Percentiles rank a stretch among this genome's conserved stretches.
These are phyloP conservation scores for Drosophila neoperkinsi DNA, from an alignment of 2,888 invertebrate genomes.

Conservation along the genomic window DNA sequence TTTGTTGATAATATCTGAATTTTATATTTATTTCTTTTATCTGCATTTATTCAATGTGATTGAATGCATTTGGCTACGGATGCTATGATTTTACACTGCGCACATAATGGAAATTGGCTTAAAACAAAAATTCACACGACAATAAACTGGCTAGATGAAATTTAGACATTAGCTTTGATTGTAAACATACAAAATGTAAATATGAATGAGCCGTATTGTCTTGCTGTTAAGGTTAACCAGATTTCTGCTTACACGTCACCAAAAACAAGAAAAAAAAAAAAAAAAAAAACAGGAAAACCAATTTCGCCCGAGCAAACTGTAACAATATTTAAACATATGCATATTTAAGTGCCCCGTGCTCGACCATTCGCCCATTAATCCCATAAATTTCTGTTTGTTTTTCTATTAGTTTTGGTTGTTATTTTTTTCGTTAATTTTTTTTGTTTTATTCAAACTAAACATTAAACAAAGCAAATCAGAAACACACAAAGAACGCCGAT, in stretches of 20 bases:
- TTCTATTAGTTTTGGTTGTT: slow-evolving; percentile 9
- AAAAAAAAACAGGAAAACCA: slow-evolving; percentile 51
- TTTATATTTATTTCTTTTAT: slow-evolving; percentile 14
- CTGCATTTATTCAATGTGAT: slow-evolving; percentile 43
- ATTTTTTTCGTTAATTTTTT: slow-evolving; percentile 16
- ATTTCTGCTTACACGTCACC: slow-evolving; percentile 51
- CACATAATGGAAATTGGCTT: slow-evolving; percentile 21
- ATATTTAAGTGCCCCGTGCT: slow-evolving; percentile 44
- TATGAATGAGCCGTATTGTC: slow-evolving; percentile 39
- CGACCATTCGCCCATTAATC: slow-evolving; percentile 53
- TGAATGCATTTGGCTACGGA: slow-evolving; percentile 34
- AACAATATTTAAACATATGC: slow-evolving; percentile 55
- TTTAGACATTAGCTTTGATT: slow-evolving; percentile 39
- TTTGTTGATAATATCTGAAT: background rate
- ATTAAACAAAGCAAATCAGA: slow-evolving; percentile 40
- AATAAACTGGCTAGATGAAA: slow-evolving; percentile 50
- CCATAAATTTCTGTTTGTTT: slow-evolving; percentile 68
- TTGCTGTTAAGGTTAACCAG: slow-evolving; percentile 70
- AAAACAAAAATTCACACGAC: slow-evolving; percentile 45
- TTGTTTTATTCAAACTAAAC: slow-evolving; percentile 36
- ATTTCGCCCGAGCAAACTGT: slow-evolving; percentile 52
- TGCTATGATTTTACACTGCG: slow-evolving; percentile 38
- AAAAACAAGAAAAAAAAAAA: background rate
- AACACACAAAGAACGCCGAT: slow-evolving; percentile 53
- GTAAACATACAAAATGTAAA: slow-evolving; percentile 64